Evolutionary conservation across 2,888 invertebrate genomes (phyloP), one percentile per base, ranked within the genome.

Genomic region (Drosophila leonis): DNA sequence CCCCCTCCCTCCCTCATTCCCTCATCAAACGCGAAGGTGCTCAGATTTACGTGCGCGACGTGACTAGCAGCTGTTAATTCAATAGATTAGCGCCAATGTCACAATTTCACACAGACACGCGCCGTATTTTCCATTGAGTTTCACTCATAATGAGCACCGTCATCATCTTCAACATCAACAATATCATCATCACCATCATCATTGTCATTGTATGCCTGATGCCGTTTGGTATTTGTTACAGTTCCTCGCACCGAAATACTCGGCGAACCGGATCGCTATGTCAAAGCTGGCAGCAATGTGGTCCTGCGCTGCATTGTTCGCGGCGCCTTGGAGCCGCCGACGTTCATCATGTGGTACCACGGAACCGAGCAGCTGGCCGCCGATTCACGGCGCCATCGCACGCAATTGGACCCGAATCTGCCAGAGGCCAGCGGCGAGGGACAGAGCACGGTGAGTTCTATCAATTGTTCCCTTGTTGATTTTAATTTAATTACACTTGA

Each of bases 331-430:
- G 98, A 98, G 93, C 97, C 97, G 91, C 98, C 98, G 82, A 97
- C 97, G 81, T 98, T 97, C 94, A 97, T 98, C 91, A 98, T 98
- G 95, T 98, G 98, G 98, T 98, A 97, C 94, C 98, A 97, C 77
- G 93, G 93, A 24, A 80, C 93, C 9, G 91, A 92, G 70, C 92
- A 93, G 75, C 74, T 93, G 82, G 90, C 93, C 68, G 91, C 91
- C 46, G 93, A 93, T 70, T 93, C 92, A 35, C 84, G 88, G 60
- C 92, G 93, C 70, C 91, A 92, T 83, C 91, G 91, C 83, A 92
- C 92, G 82, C 92, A 93, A 88, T 82, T 93, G 80, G 92, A 92
- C 88, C 91, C 91, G 37, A 92, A 91, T 80, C 80, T 91, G 70
- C 90, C 92, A 46, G 92, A 92, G 77, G 90, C 82, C 55, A 91